Conservation (phyloP, 1,140 invertebrate genomes). For the Odontomachus brunneus region DNA sequence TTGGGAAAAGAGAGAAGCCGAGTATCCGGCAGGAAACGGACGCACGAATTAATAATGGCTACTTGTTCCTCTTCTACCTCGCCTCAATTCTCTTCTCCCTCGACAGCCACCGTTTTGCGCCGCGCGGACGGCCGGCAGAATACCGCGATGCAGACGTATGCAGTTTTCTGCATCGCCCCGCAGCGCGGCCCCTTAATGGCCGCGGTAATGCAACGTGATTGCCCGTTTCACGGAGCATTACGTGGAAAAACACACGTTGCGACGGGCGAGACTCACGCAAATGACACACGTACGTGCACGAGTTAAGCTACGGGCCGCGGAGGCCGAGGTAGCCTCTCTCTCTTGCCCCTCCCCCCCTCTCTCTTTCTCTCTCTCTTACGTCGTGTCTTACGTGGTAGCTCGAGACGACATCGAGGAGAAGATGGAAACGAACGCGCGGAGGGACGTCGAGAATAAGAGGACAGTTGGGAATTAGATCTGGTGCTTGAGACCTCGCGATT, state of each 20-base stretch:
- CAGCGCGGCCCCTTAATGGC: constrained; percentile 68
- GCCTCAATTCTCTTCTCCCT: constrained; percentile 37
- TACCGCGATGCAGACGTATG: constrained; percentile 34
- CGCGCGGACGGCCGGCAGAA: constrained; percentile 2
- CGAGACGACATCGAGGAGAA: neutral
- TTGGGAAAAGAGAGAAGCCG: constrained; percentile 19
- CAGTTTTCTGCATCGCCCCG: constrained; percentile 63
- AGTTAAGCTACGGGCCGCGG: constrained; percentile 47
- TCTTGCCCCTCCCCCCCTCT: too few relatives aligned
- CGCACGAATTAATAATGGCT: constrained; percentile 61
- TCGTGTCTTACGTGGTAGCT: constrained; percentile 28
- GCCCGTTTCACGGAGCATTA: constrained; percentile 77
- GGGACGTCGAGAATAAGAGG: constrained; percentile 1
- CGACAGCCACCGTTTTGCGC: constrained; percentile 51
- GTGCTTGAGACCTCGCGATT: constrained; percentile 12
- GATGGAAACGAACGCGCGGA: constrained; percentile 36
- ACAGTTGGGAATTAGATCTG: constrained; percentile 44
- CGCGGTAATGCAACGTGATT: constrained; percentile 75
- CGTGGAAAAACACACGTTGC: constrained; percentile 74
- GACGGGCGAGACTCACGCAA: constrained; percentile 61
- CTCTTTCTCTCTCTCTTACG: too few relatives aligned
- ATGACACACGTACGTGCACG: constrained; percentile 63
- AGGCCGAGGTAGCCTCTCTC: constrained; percentile 17
- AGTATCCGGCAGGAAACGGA: constrained; percentile 44
- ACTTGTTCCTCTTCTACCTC: constrained; percentile 45